Base-by-base conservation (phyloP, 1,140 invertebrate genomes). In the Galendromus occidentalis region DNA sequence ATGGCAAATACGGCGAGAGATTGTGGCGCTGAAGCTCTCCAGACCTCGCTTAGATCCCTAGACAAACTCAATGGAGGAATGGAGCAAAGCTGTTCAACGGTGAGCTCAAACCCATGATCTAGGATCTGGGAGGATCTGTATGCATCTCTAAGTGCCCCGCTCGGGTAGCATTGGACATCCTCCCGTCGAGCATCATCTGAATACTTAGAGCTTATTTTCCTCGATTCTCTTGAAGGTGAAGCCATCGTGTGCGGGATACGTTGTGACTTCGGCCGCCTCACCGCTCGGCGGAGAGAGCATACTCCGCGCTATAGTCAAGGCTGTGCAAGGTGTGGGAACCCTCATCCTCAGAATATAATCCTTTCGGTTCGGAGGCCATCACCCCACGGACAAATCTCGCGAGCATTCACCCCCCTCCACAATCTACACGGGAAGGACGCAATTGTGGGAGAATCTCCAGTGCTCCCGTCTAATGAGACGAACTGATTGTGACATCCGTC, bases 31-130 rank as follows among this genome's bases (percentile, higher is more conserved):
- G 25, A 59, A 9, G 51, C 51, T 4, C 22, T 59, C 14, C 25
- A 59, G 33, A 33, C 33, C 2, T 59, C 51, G 14, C 51, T 59
- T 5, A 17, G 22, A 9, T 59, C 51, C 6, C 20, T 59, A 14
- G 25, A 59, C 20, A 59, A 59, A 33, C 51, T 59, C 51, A 59
- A 59, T 9, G 51, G 51, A 22, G 51, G 51, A 2, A 59, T 59
- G 51, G 25, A 59, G 51, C 12, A 59, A 17, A 59, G 51, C 51
- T 59, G 51, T 33, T 25, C 51, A 20, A 59, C n/a, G 51, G 51
- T 59, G 14, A 17, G 51, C 2, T 29, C 9, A 9, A 22, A 14
- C 20, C 25, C 51, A 1, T 47, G 4, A 28, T 47, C 18, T 6
- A 47, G 17, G 28, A 20, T 6, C 25, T 20, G 42, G n/a, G 14